phyloP scores from a whole-genome alignment of 2,888 invertebrate genomes.

The Dynastes hyllus region DNA sequence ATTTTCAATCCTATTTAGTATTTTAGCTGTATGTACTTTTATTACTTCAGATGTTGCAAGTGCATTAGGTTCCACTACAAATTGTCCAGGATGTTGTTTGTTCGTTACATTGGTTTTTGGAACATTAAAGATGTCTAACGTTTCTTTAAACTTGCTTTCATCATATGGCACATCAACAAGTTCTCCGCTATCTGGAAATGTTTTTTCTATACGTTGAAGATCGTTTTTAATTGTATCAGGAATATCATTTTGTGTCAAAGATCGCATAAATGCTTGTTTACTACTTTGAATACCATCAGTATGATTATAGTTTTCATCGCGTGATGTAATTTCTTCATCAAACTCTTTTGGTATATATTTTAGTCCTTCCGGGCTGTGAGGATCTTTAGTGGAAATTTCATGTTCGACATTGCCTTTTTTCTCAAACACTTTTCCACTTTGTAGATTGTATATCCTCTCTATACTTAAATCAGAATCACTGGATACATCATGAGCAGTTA shows the following conservation, averaged over 20 bases:
- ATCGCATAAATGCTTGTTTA: slow-evolving; percentile 53
- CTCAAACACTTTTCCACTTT: slow-evolving; percentile 64
- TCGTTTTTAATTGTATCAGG: slow-evolving; percentile 24
- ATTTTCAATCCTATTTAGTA: not conserved
- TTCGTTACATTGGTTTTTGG: not conserved
- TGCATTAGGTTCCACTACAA: not conserved
- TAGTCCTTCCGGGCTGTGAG: slow-evolving; percentile 53
- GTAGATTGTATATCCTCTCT: slow-evolving; percentile 68
- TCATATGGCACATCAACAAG: slow-evolving; percentile 30
- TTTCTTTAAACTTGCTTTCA: slow-evolving; percentile 39
- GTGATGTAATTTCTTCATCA: slow-evolving; percentile 43
- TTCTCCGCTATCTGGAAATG: not conserved
- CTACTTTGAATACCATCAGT: slow-evolving; percentile 35
- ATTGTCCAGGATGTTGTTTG: not conserved
- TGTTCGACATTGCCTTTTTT: slow-evolving; percentile 57
- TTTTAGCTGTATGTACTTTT: not conserved
- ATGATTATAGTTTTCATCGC: slow-evolving; percentile 55
- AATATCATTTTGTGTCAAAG: slow-evolving; percentile 48
- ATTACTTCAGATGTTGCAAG: not conserved
- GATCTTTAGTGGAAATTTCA: slow-evolving; percentile 49
- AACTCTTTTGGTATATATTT: slow-evolving; percentile 54
- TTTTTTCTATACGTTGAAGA: not conserved
- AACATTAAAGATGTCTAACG: slow-evolving; percentile 33
- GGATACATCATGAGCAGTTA: slow-evolving; percentile 60
- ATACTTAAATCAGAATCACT: slow-evolving; percentile 69